Percentiles rank a stretch among this genome's conserved stretches.
These are phyloP conservation scores for Napeogenes sylphis DNA, from an alignment of 2,888 invertebrate species.

Conservation along the genomic window DNA sequence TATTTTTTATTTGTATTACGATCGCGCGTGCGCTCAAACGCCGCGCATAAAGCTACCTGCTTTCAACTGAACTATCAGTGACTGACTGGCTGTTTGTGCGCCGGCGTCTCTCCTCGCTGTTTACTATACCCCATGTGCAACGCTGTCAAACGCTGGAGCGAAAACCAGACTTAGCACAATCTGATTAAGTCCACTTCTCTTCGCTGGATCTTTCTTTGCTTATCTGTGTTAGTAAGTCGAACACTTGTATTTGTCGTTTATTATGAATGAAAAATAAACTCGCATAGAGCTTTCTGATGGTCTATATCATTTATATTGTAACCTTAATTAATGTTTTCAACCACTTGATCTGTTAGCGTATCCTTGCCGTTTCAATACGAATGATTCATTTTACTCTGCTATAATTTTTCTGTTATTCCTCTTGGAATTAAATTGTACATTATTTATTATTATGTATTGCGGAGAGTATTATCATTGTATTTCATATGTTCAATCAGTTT, in stretches of 20 bases:
- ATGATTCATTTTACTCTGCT: conserved; percentile 48
- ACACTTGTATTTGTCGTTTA: conserved; percentile 71
- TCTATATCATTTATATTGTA: conserved; percentile 64
- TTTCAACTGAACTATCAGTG: conserved; percentile 55
- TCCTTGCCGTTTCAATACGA: conserved; percentile 47
- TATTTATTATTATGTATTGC: conserved; percentile 1
- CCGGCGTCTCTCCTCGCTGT: conserved; percentile 57
- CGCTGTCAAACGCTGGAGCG: conserved; percentile 49
- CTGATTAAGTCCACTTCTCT: conserved; percentile 30
- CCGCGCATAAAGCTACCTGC: conserved; percentile 59
- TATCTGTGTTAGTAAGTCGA: conserved; percentile 71
- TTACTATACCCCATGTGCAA: conserved; percentile 71
- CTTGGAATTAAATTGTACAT: conserved; percentile 13
- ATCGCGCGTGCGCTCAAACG: conserved; percentile 55
- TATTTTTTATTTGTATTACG: conserved; percentile 52
- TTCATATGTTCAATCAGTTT: conserved; percentile 4
- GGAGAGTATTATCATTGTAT: conserved; percentile 7
- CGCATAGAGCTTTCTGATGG: conserved; percentile 69
- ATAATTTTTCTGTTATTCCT: conserved; percentile 14
- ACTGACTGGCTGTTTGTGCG: conserved; percentile 55
- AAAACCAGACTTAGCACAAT: conserved; percentile 39
- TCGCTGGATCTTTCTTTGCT: conserved; percentile 33
- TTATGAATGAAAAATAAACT: conserved; percentile 75
- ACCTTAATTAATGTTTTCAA: conserved; percentile 72
- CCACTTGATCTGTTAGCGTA: conserved; percentile 49